These are phyloP conservation scores for Drosophila flavopinicola DNA, from an alignment of 2,888 invertebrate genomes.

Conservation along the genomic window DNA sequence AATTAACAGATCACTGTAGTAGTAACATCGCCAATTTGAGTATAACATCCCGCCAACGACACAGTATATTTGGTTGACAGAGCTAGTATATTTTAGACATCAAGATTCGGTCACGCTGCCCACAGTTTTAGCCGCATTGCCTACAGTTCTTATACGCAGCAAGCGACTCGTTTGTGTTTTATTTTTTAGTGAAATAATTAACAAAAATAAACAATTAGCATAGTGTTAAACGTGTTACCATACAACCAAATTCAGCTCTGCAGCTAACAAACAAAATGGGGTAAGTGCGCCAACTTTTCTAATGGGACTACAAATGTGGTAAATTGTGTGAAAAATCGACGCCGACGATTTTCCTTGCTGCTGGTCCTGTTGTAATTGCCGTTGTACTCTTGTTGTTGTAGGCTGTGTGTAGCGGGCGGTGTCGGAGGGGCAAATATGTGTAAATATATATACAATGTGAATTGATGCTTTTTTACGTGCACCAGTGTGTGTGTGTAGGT, in stretches of 20 bases:
- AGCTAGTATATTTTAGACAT: no score
- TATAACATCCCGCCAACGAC: no score
- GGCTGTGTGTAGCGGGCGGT: slow-evolving; percentile 59
- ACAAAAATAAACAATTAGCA: slow-evolving; percentile 56
- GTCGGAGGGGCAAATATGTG: slow-evolving; percentile 53
- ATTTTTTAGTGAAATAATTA: slow-evolving; percentile 65
- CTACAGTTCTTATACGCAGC: slow-evolving; percentile 49
- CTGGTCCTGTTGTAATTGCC: slow-evolving; percentile 7
- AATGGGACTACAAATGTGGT: slow-evolving; percentile 22
- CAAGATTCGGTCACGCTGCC: no score
- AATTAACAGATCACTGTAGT: no score
- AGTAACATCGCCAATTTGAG: no score
- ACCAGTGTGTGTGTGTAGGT: slow-evolving; percentile 24
- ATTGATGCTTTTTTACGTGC: slow-evolving; percentile 35
- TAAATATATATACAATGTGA: slow-evolving; percentile 52
- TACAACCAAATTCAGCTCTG: slow-evolving; percentile 42
- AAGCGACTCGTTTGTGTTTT: slow-evolving; percentile 61
- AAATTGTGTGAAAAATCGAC: slow-evolving; percentile 74
- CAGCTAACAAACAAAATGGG: slow-evolving; percentile 60
- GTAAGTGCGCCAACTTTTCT: slow-evolving; percentile 47
- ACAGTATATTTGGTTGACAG: no score
- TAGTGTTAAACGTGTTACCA: slow-evolving; percentile 51
- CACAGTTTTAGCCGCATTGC: slow-evolving; percentile 57
- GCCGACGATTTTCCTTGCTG: slow-evolving; percentile 57
- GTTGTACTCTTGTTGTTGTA: slow-evolving; percentile 27